phyloP scores from a whole-genome alignment of 2,888 invertebrate species.

The Drosophila prolongata region DNA sequence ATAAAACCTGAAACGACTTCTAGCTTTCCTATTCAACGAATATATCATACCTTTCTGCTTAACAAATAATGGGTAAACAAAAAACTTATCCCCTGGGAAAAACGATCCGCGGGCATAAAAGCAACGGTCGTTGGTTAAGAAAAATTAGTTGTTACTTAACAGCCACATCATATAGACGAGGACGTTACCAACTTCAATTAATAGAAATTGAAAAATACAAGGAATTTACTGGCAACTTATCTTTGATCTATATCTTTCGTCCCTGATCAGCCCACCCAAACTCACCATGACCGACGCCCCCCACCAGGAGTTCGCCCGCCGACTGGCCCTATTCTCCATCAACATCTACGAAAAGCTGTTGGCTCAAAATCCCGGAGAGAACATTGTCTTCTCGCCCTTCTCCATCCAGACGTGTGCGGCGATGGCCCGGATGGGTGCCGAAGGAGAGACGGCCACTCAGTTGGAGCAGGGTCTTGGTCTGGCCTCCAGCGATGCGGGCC shows the following conservation, averaged over 20 bases:
- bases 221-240: not conserved
- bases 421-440: conserved; percentile 90
- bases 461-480: conserved; percentile 87
- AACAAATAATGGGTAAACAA: too few relatives aligned
- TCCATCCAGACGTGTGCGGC: conserved; percentile 90
- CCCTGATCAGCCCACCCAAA: conserved; percentile 9
- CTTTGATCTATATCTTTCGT: not conserved
- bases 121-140: not conserved
- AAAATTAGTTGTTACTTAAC: conserved; percentile 37
- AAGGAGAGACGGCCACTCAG: conserved; percentile 87
- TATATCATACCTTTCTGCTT: too few relatives aligned
- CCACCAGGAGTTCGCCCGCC: conserved; percentile 59
- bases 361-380: conserved; percentile 85
- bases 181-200: not conserved
- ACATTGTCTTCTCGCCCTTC: conserved; percentile 90
- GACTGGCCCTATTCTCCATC: conserved; percentile 60
- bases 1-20: too few relatives aligned
- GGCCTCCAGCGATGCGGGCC: conserved; percentile 68
- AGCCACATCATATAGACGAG: conserved; percentile 23
- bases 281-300: conserved; percentile 49
- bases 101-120: not conserved
- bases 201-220: conserved; percentile 1
- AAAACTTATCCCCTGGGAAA: too few relatives aligned
- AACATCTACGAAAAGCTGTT: conserved; percentile 60
- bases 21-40: too few relatives aligned